Evolutionary conservation across 2,888 invertebrate genomes (phyloP), one percentile per base, ranked within the genome.

Genomic region (Xestobium rufovillosum): DNA sequence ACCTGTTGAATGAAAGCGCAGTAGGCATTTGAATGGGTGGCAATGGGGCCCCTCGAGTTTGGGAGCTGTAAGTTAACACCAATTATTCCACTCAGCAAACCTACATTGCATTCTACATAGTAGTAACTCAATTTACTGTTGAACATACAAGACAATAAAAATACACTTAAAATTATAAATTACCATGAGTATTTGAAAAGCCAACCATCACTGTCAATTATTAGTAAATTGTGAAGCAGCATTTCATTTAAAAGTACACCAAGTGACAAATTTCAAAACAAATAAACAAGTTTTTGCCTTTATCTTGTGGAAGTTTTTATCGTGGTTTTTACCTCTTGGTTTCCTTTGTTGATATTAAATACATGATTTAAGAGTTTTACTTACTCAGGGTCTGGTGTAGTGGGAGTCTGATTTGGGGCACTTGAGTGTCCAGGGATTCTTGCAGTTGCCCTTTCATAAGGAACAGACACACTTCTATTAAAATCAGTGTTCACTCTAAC

Each of bases 381-480:
- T 75, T 67, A 82, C 82, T 81, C 82, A 38, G 76, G 69, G 50
- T 82, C 82, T 0, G 81, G 80, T 1, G 80, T 78, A 17, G 74
- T 75, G 4, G 82, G 81, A 26, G 78, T 63, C 52, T 75, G 76
- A 49, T 69, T 68, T 1, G 72, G 70, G 1, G 70, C 67, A 51
- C 75, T 71, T 33, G 69, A 70, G 1, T 74, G 72, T 25, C 75
- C 73, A 0, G 73, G 72, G 56, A 71, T 68, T 47, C 70, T 43
- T 1, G 46, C 63, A 34, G 59, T 61, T 4, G 75, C 69, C 51
- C 84, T 79, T 50, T 89, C 88, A 0, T 83, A 83, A 1, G 90
- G 90, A 2, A 91, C 87, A 0, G 91, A 91, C 48, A 89, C 82
- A 56, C 90, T 91, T 41, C 92, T 73, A 49, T 78, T 83, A 57